phyloP scores from a whole-genome alignment of 2,888 invertebrate genomes.

The Ophraella communa region DNA sequence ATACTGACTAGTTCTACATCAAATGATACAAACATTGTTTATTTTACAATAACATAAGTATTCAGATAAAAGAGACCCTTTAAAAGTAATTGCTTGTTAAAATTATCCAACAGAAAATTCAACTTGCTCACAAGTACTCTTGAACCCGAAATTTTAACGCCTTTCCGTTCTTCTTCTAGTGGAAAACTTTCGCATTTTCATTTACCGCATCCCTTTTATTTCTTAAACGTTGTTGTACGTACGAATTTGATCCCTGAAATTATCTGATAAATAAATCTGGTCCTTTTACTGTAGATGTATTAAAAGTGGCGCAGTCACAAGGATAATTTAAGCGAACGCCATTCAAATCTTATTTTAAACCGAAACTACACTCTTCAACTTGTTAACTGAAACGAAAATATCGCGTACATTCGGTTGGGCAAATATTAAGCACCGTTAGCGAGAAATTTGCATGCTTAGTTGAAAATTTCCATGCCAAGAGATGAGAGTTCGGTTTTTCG shows the following conservation, averaged over 20 bases:
- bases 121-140: neutral
- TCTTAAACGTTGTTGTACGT: neutral
- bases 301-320: neutral
- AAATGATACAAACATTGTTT: no score
- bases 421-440: neutral
- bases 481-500: neutral
- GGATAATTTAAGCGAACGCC: neutral
- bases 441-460: conserved; percentile 2
- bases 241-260: no score
- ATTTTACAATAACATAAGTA: no score
- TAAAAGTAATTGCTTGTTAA: no score
- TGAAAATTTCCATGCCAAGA: neutral
- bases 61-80: no score
- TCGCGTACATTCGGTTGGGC: neutral
- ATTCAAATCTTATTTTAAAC: neutral
- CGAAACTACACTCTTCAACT: neutral
- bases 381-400: conserved; percentile 1
- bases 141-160: neutral
- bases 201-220: neutral
- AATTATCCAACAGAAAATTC: no score
- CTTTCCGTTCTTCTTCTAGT: neutral
- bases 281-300: neutral
- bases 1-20: no score
- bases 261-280: no score
- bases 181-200: neutral